Conservation (phyloP, 2,888 invertebrate genomes). For the Callyntrura sp. region DNA sequence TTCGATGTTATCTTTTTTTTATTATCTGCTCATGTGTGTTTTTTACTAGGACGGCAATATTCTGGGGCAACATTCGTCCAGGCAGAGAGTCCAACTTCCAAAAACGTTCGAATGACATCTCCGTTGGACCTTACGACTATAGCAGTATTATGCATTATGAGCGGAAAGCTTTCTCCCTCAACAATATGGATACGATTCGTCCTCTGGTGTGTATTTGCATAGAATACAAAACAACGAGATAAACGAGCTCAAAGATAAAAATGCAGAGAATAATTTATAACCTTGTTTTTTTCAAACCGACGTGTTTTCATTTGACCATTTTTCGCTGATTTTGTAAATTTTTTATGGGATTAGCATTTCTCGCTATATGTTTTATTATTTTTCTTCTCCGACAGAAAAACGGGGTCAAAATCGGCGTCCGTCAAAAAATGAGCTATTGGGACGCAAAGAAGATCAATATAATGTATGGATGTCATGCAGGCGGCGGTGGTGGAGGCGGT, state of each 20-base stretch:
- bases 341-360: neutral
- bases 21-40: neutral
- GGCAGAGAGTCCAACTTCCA: slow-evolving; percentile 81
- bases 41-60: slow-evolving; percentile 76
- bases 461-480: slow-evolving; percentile 79
- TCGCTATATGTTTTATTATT: neutral
- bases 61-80: slow-evolving; percentile 79
- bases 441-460: slow-evolving; percentile 80
- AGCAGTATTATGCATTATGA: slow-evolving; percentile 81
- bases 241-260: too few relatives aligned
- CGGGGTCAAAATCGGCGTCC: slow-evolving; percentile 78
- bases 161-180: slow-evolving; percentile 78
- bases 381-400: slow-evolving; percentile 73
- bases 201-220: slow-evolving; percentile 71
- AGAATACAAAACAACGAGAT: neutral
- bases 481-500: slow-evolving; percentile 70
- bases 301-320: neutral
- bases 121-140: slow-evolving; percentile 81
- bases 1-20: slow-evolving; percentile 9
- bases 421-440: slow-evolving; percentile 81
- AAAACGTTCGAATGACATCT: slow-evolving; percentile 70
- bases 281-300: too few relatives aligned
- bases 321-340: slow-evolving; percentile 9
- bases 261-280: too few relatives aligned
- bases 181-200: slow-evolving; percentile 79